These are phyloP conservation scores for Microplitis demolitor DNA, from an alignment of 1,140 invertebrate genomes.

Conservation along the genomic window DNA sequence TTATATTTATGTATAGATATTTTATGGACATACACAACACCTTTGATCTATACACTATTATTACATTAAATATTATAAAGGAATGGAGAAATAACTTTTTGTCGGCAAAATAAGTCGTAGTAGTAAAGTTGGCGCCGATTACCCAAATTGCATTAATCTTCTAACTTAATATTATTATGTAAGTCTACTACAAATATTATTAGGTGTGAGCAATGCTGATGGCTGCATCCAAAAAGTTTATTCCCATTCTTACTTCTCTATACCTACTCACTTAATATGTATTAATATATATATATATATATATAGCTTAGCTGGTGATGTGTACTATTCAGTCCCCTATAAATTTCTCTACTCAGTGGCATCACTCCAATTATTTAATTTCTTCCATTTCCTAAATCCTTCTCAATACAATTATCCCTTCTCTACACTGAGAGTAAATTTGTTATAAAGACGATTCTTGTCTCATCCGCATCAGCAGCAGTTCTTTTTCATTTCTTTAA, in stretches of 20 bases:
- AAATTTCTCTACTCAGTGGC: conserved; percentile 50
- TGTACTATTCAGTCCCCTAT: conserved; percentile 46
- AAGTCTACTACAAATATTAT: too few species aligned
- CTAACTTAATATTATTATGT: conserved; percentile 49
- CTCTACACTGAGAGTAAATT: not conserved
- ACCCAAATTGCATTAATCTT: conserved; percentile 59
- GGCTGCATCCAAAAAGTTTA: conserved; percentile 18
- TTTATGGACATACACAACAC: too few species aligned
- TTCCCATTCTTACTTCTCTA: not conserved
- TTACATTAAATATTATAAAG: not conserved
- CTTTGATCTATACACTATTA: not conserved
- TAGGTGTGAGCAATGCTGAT: conserved; percentile 34
- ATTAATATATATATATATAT: too few species aligned
- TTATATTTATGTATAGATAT: too few species aligned
- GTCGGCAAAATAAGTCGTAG: conserved; percentile 28
- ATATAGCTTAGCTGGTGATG: too few species aligned
- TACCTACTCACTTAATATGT: not conserved
- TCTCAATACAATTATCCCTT: conserved; percentile 9
- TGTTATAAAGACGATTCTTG: not conserved
- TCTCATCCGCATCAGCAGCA: too few species aligned
- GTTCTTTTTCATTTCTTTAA: not conserved
- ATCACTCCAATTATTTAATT: conserved; percentile 56
- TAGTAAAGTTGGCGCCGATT: conserved; percentile 60
- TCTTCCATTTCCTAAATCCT: conserved; percentile 50
- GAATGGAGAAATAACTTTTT: not conserved